Percentiles rank a stretch among this genome's conserved stretches.
phyloP scores from a whole-genome alignment of 2,113 vertebrate genomes.

The Eubucco bourcierii region DNA sequence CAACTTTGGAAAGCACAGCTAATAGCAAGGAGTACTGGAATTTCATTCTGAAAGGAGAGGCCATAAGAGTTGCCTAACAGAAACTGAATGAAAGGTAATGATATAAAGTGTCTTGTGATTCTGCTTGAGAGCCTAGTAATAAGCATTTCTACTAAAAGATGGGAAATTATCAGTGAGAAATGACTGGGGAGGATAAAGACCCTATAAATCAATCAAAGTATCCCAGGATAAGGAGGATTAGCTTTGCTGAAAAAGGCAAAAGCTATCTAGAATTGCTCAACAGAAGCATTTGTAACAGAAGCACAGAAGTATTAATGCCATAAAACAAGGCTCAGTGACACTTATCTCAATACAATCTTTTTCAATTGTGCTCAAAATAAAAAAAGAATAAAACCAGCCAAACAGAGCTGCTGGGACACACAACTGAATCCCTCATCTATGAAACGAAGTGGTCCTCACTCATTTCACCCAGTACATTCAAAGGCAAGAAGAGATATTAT shows the following conservation, averaged over 20 bases:
- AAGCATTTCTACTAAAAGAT: background rate
- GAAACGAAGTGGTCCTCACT: background rate
- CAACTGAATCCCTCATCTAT: background rate
- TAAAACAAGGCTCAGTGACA: background rate
- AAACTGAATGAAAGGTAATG: background rate
- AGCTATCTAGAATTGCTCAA: slow-evolving; percentile 2
- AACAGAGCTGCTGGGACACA: background rate
- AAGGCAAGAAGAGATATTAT: background rate
- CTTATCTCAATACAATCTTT: background rate
- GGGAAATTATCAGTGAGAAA: slow-evolving; percentile 19
- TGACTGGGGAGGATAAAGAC: background rate
- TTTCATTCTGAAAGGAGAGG: background rate
- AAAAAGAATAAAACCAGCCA: background rate
- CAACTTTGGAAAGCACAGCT: background rate
- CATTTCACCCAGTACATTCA: background rate
- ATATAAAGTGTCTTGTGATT: background rate
- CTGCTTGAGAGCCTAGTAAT: background rate
- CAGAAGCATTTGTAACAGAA: background rate
- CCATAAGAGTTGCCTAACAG: background rate
- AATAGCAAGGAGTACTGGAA: background rate
- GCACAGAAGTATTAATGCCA: background rate
- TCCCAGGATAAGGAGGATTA: background rate
- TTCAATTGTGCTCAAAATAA: background rate
- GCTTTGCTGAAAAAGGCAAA: background rate
- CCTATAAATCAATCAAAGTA: background rate